phyloP scores from a whole-genome alignment of 2,888 invertebrate species.

The Chouioia cunea region DNA sequence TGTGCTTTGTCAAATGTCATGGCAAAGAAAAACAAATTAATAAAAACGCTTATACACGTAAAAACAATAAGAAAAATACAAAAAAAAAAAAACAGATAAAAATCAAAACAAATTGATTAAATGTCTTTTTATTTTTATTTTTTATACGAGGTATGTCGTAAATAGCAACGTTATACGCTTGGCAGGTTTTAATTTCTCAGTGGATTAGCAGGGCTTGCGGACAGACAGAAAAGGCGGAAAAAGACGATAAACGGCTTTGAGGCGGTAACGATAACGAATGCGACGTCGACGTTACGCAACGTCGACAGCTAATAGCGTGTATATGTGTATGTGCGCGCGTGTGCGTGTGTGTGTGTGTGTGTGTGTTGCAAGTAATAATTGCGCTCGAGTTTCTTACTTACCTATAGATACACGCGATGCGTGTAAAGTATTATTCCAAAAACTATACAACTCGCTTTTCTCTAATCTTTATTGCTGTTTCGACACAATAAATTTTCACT shows the following conservation, averaged over 20 bases:
- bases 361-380: constrained; percentile 31
- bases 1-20: constrained; percentile 1
- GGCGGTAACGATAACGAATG: constrained; percentile 24
- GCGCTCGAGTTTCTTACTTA: constrained; percentile 29
- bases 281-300: constrained; percentile 31
- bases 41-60: too few relatives aligned
- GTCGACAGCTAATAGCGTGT: background rate
- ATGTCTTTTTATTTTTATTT: too few relatives aligned
- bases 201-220: too few relatives aligned
- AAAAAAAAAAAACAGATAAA: too few relatives aligned
- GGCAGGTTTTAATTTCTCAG: too few relatives aligned
- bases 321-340: background rate
- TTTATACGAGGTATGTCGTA: too few relatives aligned
- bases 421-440: background rate
- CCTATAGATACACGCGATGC: constrained; percentile 1
- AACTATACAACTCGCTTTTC: constrained; percentile 6
- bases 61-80: too few relatives aligned
- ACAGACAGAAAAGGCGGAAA: constrained; percentile 20
- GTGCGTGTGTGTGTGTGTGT: background rate
- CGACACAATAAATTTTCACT: constrained; percentile 24
- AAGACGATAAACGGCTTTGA: constrained; percentile 24
- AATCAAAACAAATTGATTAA: too few relatives aligned
- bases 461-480: constrained; percentile 34
- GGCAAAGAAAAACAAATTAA: too few relatives aligned
- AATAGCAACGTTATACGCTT: too few relatives aligned